phyloP scores from a whole-genome alignment of 2,113 vertebrate species.

The Megalops atlanticus region DNA sequence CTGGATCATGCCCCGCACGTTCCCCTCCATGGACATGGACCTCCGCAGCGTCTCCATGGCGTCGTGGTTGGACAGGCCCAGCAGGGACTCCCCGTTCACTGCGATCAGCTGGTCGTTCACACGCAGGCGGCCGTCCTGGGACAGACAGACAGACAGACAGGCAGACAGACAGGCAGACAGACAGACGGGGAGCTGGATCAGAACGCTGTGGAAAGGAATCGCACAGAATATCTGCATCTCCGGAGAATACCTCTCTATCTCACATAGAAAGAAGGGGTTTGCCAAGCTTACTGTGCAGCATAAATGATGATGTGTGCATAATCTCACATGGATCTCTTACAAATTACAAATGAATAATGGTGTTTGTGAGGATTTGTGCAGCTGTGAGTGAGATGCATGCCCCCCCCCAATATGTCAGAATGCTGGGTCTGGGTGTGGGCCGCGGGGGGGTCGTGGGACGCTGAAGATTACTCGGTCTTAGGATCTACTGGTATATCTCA shows the following conservation, averaged over 20 bases:
- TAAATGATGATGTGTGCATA: background rate
- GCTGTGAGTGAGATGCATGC: background rate
- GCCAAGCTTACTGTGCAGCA: too few relatives aligned
- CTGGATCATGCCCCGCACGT: conserved; percentile 90
- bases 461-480: background rate
- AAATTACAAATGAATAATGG: background rate
- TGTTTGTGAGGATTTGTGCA: background rate
- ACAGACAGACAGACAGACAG: background rate
- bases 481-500: background rate
- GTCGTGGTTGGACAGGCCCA: conserved; percentile 90
- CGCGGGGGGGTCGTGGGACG: background rate
- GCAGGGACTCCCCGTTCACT: conserved; percentile 89
- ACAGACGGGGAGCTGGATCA: background rate
- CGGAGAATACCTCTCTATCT: too few relatives aligned
- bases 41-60: conserved; percentile 95
- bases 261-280: too few relatives aligned
- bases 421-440: background rate
- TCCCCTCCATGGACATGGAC: conserved; percentile 97
- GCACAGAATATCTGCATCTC: too few relatives aligned
- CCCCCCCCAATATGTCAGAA: background rate
- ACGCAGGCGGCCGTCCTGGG: conserved; percentile 86
- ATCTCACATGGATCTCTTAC: background rate
- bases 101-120: conserved; percentile 93
- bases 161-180: background rate
- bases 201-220: background rate